phyloP scores from a whole-genome alignment of 2,113 vertebrate genomes.

The Antidorcas marsupialis region DNA sequence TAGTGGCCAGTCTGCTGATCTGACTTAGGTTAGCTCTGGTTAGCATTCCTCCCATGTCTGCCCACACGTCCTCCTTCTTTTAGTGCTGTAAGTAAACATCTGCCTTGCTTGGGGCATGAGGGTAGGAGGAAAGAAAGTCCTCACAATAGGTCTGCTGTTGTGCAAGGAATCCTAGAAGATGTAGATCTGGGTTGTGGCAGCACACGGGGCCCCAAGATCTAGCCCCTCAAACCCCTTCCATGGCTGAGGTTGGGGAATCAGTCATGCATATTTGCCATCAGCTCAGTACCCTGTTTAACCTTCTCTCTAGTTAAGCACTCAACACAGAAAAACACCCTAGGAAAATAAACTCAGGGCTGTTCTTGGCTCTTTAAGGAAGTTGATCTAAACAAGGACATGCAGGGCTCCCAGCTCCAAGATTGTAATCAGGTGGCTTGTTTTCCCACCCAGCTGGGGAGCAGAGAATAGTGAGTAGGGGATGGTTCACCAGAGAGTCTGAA shows the following conservation, averaged over 20 bases:
- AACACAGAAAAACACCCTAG: not conserved
- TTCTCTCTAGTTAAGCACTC: not conserved
- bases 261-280: not conserved
- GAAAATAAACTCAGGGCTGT: not conserved
- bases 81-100: not conserved
- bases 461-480: not conserved
- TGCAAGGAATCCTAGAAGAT: not conserved
- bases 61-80: not conserved
- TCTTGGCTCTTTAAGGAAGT: not conserved
- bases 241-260: not conserved
- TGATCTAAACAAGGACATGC: not conserved
- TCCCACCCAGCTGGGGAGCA: not conserved
- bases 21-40: conserved; percentile 7
- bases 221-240: not conserved
- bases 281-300: not conserved
- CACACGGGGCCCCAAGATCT: not conserved
- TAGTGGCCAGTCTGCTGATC: not conserved
- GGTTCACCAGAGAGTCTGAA: not conserved
- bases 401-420: not conserved
- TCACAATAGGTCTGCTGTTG: not conserved
- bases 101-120: not conserved
- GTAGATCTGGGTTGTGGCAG: not conserved
- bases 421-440: not conserved
- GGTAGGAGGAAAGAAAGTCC: not conserved
- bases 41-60: not conserved